Conservation (phyloP, 2,888 invertebrate species). For the Rhynchonema sp. region DNA sequence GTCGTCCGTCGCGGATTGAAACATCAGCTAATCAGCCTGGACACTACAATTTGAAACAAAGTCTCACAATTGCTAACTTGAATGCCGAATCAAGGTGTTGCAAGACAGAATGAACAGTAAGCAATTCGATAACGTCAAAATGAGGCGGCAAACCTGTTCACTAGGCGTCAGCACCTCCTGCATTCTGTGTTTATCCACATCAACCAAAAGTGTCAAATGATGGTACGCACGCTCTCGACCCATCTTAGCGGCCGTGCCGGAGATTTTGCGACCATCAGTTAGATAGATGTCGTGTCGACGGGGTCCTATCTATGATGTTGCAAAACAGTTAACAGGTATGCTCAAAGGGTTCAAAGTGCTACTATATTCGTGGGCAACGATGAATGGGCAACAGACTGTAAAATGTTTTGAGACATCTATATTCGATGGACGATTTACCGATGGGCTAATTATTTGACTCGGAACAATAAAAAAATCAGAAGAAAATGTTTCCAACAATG, state of each 20-base stretch:
- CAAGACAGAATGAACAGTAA: neutral
- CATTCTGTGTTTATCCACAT: slow-evolving; percentile 36
- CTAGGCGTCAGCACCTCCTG: slow-evolving; percentile 9
- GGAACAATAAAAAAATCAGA: too few species aligned
- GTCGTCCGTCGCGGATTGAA: too few species aligned
- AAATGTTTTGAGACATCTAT: too few species aligned
- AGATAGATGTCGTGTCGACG: neutral
- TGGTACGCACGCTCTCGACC: slow-evolving; percentile 78
- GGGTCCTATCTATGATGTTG: too few species aligned
- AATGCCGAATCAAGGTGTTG: too few species aligned
- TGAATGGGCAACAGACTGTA: too few species aligned
- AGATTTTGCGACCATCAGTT: neutral
- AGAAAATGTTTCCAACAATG: too few species aligned
- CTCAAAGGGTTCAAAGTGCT: too few species aligned
- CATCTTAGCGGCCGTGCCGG: slow-evolving; percentile 75
- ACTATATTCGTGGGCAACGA: too few species aligned
- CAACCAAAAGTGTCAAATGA: slow-evolving; percentile 79
- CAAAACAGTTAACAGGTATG: too few species aligned
- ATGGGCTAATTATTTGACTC: too few species aligned
- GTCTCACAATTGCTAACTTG: neutral
- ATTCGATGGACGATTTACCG: too few species aligned
- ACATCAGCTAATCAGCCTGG: neutral
- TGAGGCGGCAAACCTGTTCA: neutral
- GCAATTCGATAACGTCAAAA: neutral
- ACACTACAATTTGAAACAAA: neutral